Conservation (phyloP, 2,888 invertebrate genomes). For the Megaustenia siamemsis region DNA sequence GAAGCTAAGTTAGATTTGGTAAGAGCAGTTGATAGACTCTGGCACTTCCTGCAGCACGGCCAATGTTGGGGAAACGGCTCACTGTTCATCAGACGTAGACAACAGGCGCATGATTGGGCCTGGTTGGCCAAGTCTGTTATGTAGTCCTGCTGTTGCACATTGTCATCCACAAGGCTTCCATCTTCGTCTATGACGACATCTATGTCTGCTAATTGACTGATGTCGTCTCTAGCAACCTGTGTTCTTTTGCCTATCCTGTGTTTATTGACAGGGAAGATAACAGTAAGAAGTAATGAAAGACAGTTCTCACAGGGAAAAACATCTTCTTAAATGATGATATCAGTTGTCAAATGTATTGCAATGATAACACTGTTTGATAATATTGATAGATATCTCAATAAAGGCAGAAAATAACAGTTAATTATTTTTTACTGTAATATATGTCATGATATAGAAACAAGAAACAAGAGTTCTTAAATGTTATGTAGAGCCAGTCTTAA, state of each 20-base stretch:
- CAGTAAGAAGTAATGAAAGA: too few species aligned
- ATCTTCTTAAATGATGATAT: too few species aligned
- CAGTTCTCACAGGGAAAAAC: too few species aligned
- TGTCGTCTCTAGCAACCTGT: not conserved
- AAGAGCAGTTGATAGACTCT: not conserved
- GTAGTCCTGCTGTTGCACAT: not conserved
- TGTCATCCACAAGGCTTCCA: not conserved
- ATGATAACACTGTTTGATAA: too few species aligned
- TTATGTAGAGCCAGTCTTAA: too few species aligned
- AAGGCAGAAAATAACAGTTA: too few species aligned
- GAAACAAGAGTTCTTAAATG: too few species aligned
- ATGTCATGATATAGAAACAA: too few species aligned
- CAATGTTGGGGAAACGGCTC: not conserved
- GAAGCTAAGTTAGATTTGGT: not conserved
- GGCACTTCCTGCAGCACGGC: not conserved
- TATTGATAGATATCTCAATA: too few species aligned
- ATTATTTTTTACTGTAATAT: too few species aligned
- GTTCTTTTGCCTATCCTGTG: conserved; percentile 26
- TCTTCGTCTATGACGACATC: not conserved
- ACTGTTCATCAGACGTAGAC: not conserved
- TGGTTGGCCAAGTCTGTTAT: not conserved
- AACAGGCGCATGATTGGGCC: not conserved
- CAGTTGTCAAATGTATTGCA: too few species aligned
- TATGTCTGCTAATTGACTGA: not conserved
- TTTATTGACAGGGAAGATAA: too few species aligned